phyloP scores from a whole-genome alignment of 2,888 invertebrate genomes.

The Lamproptera curius region DNA sequence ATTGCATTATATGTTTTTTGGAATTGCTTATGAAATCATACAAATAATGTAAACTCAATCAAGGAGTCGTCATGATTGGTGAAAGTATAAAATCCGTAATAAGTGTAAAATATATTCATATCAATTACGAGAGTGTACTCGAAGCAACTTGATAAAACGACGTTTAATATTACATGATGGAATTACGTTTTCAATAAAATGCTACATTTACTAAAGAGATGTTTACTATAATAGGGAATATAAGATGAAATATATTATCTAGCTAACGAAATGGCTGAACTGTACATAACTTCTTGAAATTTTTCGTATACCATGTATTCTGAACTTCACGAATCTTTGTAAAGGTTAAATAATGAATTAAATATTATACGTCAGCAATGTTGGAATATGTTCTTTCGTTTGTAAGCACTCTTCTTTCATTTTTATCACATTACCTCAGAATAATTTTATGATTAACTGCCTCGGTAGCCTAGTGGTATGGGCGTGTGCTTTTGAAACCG shows the following conservation, averaged over 20 bases:
- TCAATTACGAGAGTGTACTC: no score
- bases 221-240: neutral
- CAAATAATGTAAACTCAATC: no score
- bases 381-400: constrained; percentile 15
- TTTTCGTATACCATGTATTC: constrained; percentile 12
- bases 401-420: constrained; percentile 23
- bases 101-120: no score
- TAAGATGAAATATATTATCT: constrained; percentile 1
- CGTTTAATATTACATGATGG: no score
- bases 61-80: no score
- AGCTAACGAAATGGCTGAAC: neutral
- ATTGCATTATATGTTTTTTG: no score
- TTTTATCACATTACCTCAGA: constrained; percentile 22
- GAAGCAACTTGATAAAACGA: no score
- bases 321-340: constrained; percentile 4
- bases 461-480: no score
- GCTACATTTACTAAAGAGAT: neutral
- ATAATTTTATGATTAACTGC: constrained; percentile 28
- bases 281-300: constrained; percentile 27
- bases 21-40: no score
- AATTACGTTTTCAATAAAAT: no score
- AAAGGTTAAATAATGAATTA: constrained; percentile 15
- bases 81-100: no score
- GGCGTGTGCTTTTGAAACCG: no score
- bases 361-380: constrained; percentile 14